phyloP scores from a whole-genome alignment of 2,113 vertebrate genomes.

The Cyprinodon variegatus region DNA sequence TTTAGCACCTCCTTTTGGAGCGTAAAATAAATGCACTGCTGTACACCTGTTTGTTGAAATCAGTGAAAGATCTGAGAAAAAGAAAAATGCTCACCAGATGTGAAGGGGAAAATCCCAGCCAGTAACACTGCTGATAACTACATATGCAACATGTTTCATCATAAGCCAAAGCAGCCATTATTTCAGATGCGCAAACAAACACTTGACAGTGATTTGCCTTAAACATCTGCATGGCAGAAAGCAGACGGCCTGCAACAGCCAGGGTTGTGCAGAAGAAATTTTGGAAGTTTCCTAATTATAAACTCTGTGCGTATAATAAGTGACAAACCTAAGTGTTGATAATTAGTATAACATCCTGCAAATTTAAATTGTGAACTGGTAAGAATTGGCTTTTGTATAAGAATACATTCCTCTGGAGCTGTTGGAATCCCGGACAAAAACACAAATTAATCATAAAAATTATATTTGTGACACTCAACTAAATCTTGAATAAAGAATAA shows the following conservation, averaged over 20 bases:
- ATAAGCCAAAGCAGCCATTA: slow-evolving; percentile 73
- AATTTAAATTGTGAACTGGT: slow-evolving; percentile 47
- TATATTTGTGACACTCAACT: slow-evolving; percentile 7
- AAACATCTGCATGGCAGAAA: slow-evolving; percentile 75
- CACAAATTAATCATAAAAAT: not conserved
- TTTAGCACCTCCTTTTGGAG: slow-evolving; percentile 65
- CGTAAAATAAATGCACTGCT: slow-evolving; percentile 28
- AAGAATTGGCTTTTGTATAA: slow-evolving; percentile 38
- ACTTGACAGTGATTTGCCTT: slow-evolving; percentile 77
- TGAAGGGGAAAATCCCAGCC: slow-evolving; percentile 57
- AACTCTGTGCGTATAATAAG: slow-evolving; percentile 50
- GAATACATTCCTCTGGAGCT: slow-evolving; percentile 9
- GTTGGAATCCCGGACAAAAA: slow-evolving; percentile 1
- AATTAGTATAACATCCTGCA: slow-evolving; percentile 69
- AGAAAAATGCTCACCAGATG: slow-evolving; percentile 65
- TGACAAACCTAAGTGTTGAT: slow-evolving; percentile 67
- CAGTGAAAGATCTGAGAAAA: slow-evolving; percentile 66
- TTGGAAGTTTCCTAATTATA: slow-evolving; percentile 68
- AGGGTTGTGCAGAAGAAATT: slow-evolving; percentile 34
- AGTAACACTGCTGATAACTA: slow-evolving; percentile 71
- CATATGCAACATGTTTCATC: slow-evolving; percentile 75
- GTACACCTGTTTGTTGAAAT: slow-evolving; percentile 68
- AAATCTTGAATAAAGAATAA: slow-evolving; percentile 6
- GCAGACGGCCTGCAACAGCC: slow-evolving; percentile 47
- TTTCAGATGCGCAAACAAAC: slow-evolving; percentile 79